Percentiles rank a stretch among this genome's conserved stretches.
phyloP scores from a whole-genome alignment of 2,113 vertebrate genomes.

The Grammomys dolichurus region DNA sequence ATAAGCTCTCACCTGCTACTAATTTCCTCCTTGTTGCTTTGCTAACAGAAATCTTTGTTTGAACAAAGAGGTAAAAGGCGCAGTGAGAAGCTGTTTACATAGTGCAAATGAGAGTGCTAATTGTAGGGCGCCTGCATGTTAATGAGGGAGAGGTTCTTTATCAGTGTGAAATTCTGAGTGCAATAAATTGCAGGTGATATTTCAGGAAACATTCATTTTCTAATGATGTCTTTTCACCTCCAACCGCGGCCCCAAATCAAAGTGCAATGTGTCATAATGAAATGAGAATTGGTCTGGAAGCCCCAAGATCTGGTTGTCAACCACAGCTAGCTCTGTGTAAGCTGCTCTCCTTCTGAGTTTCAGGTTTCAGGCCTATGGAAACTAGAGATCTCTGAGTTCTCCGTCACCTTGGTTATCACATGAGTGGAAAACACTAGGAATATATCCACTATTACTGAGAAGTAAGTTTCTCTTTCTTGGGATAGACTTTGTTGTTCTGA shows the following conservation, averaged over 20 bases:
- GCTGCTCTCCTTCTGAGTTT: slow-evolving; percentile 36
- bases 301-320: background rate
- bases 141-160: slow-evolving; percentile 85
- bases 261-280: slow-evolving; percentile 61
- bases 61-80: slow-evolving; percentile 84
- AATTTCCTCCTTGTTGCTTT: slow-evolving; percentile 84
- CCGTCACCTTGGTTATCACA: background rate
- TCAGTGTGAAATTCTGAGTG: slow-evolving; percentile 83
- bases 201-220: slow-evolving; percentile 85
- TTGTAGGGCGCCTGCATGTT: slow-evolving; percentile 84
- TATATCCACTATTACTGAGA: slow-evolving; percentile 25
- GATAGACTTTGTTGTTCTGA: slow-evolving; percentile 70
- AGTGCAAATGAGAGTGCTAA: slow-evolving; percentile 83
- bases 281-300: slow-evolving; percentile 58
- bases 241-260: slow-evolving; percentile 68
- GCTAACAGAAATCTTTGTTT: slow-evolving; percentile 84
- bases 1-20: slow-evolving; percentile 85
- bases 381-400: background rate
- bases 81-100: slow-evolving; percentile 84
- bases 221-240: slow-evolving; percentile 82
- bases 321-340: background rate
- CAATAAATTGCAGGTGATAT: slow-evolving; percentile 84
- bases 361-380: background rate
- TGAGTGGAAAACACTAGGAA: background rate
- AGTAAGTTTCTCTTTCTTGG: slow-evolving; percentile 68